phyloP scores from a whole-genome alignment of 2,113 vertebrate genomes.

The Cyprinodon tularosa region DNA sequence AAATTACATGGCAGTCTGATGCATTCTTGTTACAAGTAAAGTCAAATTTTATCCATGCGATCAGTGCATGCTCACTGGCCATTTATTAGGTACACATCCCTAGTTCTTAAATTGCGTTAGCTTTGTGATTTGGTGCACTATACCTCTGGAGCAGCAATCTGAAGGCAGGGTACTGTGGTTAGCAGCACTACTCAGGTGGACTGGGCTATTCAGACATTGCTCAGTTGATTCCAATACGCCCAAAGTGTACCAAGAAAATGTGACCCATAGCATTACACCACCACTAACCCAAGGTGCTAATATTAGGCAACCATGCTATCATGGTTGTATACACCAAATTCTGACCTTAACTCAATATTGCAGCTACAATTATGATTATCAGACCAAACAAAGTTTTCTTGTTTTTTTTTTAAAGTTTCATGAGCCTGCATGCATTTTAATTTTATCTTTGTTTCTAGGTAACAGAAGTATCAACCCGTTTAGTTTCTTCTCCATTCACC shows the following conservation, averaged over 20 bases:
- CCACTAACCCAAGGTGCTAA: neutral
- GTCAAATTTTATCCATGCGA: conserved; percentile 2
- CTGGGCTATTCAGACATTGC: neutral
- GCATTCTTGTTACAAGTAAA: conserved; percentile 1
- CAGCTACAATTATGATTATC: neutral
- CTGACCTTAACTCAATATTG: neutral
- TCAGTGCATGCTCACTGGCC: neutral
- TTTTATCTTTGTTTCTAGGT: neutral
- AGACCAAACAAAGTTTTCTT: neutral
- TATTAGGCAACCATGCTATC: neutral
- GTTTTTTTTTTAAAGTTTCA: neutral
- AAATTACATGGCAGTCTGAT: conserved; percentile 20
- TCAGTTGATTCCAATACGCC: neutral
- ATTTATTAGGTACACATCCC: neutral
- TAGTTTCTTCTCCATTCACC: neutral
- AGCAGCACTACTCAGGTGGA: neutral
- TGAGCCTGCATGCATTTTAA: neutral
- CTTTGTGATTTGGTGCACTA: neutral
- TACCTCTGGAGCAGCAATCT: neutral
- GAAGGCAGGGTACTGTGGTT: too few relatives aligned
- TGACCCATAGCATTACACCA: neutral
- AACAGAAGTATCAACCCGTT: neutral
- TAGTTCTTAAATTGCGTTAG: neutral
- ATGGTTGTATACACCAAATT: neutral
- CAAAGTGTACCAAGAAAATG: neutral